A percentile compares a stretch with the other conserved stretches of the same genome.
These are phyloP conservation scores for Gadopsis marmoratus DNA, from an alignment of 2,797 vertebrate genomes.

Conservation along the genomic window DNA sequence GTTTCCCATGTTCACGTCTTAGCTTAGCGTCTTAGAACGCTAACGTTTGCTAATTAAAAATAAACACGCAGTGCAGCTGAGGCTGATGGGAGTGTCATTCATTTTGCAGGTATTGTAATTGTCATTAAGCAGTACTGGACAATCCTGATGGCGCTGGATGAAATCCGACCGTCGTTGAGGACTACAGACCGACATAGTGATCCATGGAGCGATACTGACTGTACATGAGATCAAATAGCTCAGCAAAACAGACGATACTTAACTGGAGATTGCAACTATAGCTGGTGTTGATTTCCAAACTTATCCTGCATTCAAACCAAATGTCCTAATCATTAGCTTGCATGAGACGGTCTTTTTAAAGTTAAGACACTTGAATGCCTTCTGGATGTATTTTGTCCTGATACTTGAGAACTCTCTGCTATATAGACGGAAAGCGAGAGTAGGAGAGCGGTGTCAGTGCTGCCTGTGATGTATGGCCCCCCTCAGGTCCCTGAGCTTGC, in stretches of 20 bases:
- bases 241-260: neutral
- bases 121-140: neutral
- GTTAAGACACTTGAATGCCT: conserved; percentile 7
- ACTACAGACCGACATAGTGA: too few species aligned
- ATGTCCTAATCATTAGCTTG: neutral
- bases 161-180: neutral
- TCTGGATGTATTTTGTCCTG: conserved; percentile 3
- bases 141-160: neutral
- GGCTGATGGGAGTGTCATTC: neutral
- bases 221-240: neutral
- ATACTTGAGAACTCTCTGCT: conserved; percentile 17
- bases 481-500: conserved; percentile 54
- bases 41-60: neutral
- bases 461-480: conserved; percentile 65
- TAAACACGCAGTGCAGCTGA: neutral
- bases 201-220: neutral
- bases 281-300: neutral
- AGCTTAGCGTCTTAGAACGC: neutral
- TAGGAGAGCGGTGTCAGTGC: conserved; percentile 42
- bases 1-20: neutral
- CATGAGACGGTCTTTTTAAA: conserved; percentile 3
- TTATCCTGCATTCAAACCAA: conserved; percentile 16
- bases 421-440: conserved; percentile 12
- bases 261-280: neutral
- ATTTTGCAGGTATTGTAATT: neutral